Percentiles rank a stretch among this genome's conserved stretches.
Conservation (phyloP, 1,140 invertebrate genomes). For the Leptoteleia sp. region DNA sequence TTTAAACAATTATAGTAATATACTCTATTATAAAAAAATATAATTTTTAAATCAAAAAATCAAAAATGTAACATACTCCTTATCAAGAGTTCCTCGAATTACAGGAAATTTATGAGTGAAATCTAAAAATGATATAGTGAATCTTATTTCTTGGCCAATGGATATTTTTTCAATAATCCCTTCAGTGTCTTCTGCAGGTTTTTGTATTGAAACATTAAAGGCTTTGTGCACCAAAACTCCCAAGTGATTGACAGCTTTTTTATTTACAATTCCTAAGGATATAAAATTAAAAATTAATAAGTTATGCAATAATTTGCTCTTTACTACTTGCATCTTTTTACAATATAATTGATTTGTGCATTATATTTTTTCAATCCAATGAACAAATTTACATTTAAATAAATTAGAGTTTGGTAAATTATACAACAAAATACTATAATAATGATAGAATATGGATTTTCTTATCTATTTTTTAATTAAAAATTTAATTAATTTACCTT, state of each 20-base stretch:
- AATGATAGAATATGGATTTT: too few species aligned
- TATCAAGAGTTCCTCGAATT: slow-evolving; percentile 16
- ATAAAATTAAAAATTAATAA: too few species aligned
- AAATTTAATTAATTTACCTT: too few species aligned
- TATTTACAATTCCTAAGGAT: slow-evolving; percentile 84
- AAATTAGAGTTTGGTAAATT: too few species aligned
- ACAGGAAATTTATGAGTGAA: slow-evolving; percentile 81
- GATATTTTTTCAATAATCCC: slow-evolving; percentile 83
- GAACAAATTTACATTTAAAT: too few species aligned
- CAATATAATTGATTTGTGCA: too few species aligned
- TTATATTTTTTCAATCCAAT: too few species aligned
- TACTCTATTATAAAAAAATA: not conserved
- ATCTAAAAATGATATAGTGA: slow-evolving; percentile 82
- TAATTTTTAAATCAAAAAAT: not conserved
- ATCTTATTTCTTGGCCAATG: slow-evolving; percentile 83
- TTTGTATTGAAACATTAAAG: slow-evolving; percentile 85
- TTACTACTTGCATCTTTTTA: too few species aligned
- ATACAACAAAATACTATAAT: too few species aligned
- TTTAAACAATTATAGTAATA: not conserved
- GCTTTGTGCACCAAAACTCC: slow-evolving; percentile 84
- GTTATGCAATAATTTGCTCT: too few species aligned
- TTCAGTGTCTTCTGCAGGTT: slow-evolving; percentile 80
- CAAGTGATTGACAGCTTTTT: slow-evolving; percentile 83
- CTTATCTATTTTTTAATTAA: too few species aligned
- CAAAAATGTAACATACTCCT: slow-evolving; percentile 8